Percentiles rank a stretch among this genome's conserved stretches.
These are phyloP conservation scores for Falco cherrug DNA, from an alignment of 2,797 vertebrate genomes.

Conservation along the genomic window DNA sequence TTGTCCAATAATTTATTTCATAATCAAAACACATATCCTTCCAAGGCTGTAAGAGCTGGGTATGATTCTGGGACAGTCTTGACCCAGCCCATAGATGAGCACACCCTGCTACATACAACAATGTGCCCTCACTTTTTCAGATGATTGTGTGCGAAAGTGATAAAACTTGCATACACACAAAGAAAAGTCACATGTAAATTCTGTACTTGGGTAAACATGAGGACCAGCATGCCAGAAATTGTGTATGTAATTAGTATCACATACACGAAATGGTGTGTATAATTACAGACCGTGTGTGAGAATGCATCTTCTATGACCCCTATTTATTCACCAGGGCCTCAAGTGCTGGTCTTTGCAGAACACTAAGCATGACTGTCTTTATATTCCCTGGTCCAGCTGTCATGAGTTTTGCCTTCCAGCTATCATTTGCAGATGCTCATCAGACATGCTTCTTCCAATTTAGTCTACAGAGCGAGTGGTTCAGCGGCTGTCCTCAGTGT, in stretches of 20 bases:
- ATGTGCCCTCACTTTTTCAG: not conserved
- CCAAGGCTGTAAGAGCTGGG: not conserved
- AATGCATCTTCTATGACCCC: not conserved
- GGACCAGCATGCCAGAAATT: not conserved
- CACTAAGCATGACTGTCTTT: not conserved
- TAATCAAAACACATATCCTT: not conserved
- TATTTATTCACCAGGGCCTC: not conserved
- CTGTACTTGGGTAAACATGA: not conserved
- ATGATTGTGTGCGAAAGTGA: not conserved
- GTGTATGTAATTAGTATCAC: not conserved
- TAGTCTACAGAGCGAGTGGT: not conserved
- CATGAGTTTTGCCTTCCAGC: slow-evolving; percentile 1
- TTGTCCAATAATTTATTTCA: not conserved
- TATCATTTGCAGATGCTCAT: not conserved
- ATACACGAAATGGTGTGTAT: not conserved
- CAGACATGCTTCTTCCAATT: not conserved
- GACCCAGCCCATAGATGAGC: not conserved
- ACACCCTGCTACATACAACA: not conserved
- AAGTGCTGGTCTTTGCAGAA: not conserved
- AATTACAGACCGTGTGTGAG: not conserved
- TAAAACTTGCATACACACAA: not conserved
- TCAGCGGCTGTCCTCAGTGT: not conserved
- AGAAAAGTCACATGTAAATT: not conserved
- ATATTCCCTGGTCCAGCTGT: not conserved
- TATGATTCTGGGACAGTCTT: not conserved